Conservation (phyloP, 2,888 invertebrate species). For the Nesidiocoris tenuis region DNA sequence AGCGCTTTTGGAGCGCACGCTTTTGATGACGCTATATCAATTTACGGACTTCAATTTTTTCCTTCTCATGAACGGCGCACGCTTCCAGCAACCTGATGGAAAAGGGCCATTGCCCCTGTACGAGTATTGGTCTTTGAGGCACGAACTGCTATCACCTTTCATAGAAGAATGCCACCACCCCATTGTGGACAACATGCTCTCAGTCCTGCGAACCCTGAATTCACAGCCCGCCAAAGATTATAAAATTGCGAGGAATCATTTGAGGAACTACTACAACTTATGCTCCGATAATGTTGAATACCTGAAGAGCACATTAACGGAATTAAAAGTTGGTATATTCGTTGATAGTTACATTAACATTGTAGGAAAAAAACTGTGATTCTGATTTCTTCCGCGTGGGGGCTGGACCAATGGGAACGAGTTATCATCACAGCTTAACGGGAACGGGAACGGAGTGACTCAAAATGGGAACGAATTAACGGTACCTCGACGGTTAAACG, state of each 20-base stretch:
- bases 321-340: slow-evolving; percentile 28
- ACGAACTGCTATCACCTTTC: slow-evolving; percentile 22
- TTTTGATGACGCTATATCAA: too few relatives aligned
- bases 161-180: slow-evolving; percentile 27
- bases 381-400: too few relatives aligned
- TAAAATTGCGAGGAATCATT: neutral
- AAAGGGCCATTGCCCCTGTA: slow-evolving; percentile 36
- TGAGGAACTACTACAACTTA: slow-evolving; percentile 23
- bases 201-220: slow-evolving; percentile 8
- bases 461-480: too few relatives aligned
- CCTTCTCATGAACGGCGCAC: neutral
- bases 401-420: too few relatives aligned
- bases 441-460: too few relatives aligned
- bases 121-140: slow-evolving; percentile 33
- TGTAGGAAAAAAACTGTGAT: too few relatives aligned
- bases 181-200: slow-evolving; percentile 16
- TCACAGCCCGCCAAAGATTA: slow-evolving; percentile 18
- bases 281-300: slow-evolving; percentile 39
- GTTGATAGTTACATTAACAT: too few relatives aligned
- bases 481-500: too few relatives aligned
- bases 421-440: too few relatives aligned
- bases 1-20: too few relatives aligned
- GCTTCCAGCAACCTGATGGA: slow-evolving; percentile 23
- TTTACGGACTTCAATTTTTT: too few relatives aligned
- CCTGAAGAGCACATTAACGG: slow-evolving; percentile 21